phyloP scores from a whole-genome alignment of 2,113 vertebrate species.

The Myiagra hebetior region DNA sequence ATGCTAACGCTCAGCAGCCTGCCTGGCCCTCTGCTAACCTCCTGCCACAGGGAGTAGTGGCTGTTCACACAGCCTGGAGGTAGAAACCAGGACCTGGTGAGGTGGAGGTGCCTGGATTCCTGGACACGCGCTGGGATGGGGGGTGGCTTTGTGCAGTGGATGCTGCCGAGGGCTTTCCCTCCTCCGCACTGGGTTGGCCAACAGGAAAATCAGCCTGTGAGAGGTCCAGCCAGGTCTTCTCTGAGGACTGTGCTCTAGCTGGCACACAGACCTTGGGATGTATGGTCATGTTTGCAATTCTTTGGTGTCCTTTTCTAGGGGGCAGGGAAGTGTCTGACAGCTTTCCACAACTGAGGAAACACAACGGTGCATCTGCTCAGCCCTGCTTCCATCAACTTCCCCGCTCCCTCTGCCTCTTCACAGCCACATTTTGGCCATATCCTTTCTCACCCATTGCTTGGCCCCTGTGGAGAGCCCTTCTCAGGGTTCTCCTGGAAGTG shows the following conservation, averaged over 20 bases:
- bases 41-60: background rate
- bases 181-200: background rate
- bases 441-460: accelerated
- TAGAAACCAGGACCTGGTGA: background rate
- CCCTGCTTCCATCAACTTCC: background rate
- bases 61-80: background rate
- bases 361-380: background rate
- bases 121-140: accelerated
- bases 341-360: background rate
- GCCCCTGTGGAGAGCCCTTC: background rate
- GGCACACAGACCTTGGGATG: background rate
- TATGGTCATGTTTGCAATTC: background rate
- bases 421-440: background rate
- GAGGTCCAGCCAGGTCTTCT: background rate
- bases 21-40: background rate
- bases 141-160: background rate
- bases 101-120: background rate
- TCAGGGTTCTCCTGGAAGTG: background rate
- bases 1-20: background rate
- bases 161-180: background rate
- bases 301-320: background rate
- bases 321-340: background rate
- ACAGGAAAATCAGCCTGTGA: background rate
- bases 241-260: accelerated
- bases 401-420: accelerated